A percentile compares a stretch with the other conserved stretches of the same genome.
phyloP scores from a whole-genome alignment of 2,888 invertebrate species.

The Spisula solida region DNA sequence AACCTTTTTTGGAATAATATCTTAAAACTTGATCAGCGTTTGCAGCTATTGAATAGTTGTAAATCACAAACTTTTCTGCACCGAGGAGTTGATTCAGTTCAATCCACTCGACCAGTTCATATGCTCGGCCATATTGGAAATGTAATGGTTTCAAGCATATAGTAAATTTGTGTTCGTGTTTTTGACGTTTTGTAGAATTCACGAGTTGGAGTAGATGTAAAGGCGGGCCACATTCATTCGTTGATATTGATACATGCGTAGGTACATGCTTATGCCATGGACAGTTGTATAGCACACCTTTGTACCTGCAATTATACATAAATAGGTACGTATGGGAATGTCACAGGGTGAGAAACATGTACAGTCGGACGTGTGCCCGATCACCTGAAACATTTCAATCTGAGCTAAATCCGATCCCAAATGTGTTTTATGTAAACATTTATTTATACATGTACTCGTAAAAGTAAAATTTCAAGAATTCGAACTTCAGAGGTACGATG shows the following conservation, averaged over 20 bases:
- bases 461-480: too few relatives aligned
- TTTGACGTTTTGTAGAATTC: neutral
- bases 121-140: slow-evolving; percentile 76
- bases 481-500: too few relatives aligned
- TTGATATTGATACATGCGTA: slow-evolving; percentile 67
- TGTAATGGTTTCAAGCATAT: slow-evolving; percentile 81
- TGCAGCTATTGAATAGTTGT: slow-evolving; percentile 78
- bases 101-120: slow-evolving; percentile 85
- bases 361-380: too few relatives aligned
- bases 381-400: too few relatives aligned
- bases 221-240: slow-evolving; percentile 60
- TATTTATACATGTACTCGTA: too few relatives aligned
- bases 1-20: slow-evolving; percentile 75
- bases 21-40: slow-evolving; percentile 79
- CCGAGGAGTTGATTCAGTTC: slow-evolving; percentile 85
- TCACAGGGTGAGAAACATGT: too few relatives aligned
- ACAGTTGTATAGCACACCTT: neutral
- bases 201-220: slow-evolving; percentile 56
- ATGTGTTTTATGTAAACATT: too few relatives aligned
- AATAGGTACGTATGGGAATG: too few relatives aligned
- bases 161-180: slow-evolving; percentile 69
- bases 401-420: too few relatives aligned
- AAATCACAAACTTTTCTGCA: slow-evolving; percentile 83
- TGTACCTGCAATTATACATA: slow-evolving; percentile 29
- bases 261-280: slow-evolving; percentile 17